Percentiles rank a stretch among this genome's conserved stretches.
phyloP scores from a whole-genome alignment of 1,140 invertebrate genomes.

The Drosophila gunungcola region DNA sequence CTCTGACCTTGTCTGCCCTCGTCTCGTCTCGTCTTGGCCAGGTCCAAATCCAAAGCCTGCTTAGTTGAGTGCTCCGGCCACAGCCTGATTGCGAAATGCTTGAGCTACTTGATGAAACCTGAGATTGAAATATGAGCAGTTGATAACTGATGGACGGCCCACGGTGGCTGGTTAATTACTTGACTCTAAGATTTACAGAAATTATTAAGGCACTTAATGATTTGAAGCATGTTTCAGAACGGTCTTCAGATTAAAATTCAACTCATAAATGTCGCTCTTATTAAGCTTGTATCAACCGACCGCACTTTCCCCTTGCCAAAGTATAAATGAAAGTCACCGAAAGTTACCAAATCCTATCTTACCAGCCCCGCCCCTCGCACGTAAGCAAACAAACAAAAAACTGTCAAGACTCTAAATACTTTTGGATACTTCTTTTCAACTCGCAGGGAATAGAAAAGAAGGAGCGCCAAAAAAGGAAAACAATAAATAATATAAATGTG shows the following conservation, averaged over 20 bases:
- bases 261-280: neutral
- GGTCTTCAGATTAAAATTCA: neutral
- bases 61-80: constrained; percentile 47
- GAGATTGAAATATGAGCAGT: constrained; percentile 44
- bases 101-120: constrained; percentile 37
- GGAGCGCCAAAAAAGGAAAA: constrained; percentile 43
- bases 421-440: constrained; percentile 59
- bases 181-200: neutral
- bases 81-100: constrained; percentile 54
- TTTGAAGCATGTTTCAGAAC: neutral
- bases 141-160: constrained; percentile 15
- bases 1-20: constrained; percentile 34
- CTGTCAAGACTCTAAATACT: constrained; percentile 74
- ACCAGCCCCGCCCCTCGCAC: constrained; percentile 8
- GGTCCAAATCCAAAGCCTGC: constrained; percentile 57
- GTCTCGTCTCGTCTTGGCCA: constrained; percentile 16
- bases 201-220: constrained; percentile 6
- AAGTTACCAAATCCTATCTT: constrained; percentile 31
- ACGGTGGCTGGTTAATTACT: constrained; percentile 29
- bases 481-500: constrained; percentile 82
- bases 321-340: constrained; percentile 75
- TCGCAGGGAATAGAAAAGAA: constrained; percentile 34
- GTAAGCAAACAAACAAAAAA: constrained; percentile 31
- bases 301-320: constrained; percentile 14
- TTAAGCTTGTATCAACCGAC: neutral